Evolutionary conservation across 2,797 vertebrate species (phyloP), one percentile per base, ranked within the genome.

Genomic region (Pachyuromys duprasi): DNA sequence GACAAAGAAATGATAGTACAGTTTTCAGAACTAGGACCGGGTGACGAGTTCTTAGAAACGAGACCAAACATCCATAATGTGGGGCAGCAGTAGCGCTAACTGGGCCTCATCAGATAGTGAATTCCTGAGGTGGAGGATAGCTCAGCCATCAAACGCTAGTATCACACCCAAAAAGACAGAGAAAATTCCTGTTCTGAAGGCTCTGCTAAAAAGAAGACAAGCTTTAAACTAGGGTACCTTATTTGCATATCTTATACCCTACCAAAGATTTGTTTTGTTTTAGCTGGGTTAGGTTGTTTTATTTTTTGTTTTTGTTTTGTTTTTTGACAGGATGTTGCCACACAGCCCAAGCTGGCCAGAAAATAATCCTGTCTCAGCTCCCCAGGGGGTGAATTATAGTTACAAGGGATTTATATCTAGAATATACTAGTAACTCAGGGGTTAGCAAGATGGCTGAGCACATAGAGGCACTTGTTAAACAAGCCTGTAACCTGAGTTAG

Each of bases 161-260:
- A 49, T 49, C 9, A 49, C 49, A 49, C 8, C 49, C 9, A 5
- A 39, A 80, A 26, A 60, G 79, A 60, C 79, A 60, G 45, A 57
- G 90, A 70, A 87, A 90, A 87, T 33, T 86, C 26, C 60, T 80
- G 18, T 60, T 86, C 74, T 84, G 65, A 84, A 63, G 63, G n/a
- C 8, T 36, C n/a, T 91, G 45, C 42, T 70, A 72, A 89, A 72
- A 78, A 80, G 45, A 83, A 83, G 53, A 57, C 15, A 74, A 74
- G 49, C 20, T 81, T 60, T 4, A 82, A 63, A 82, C 49, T 76
- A 49, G 39, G 17, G 87, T 42, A 70, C 62, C 82, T 53, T 70
- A 75, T 76, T 76, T 88, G 45, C 17, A 86, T 49, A 95, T 57
- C 49, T 81, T 22, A 74, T 74, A 74, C 28, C 24, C 11, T 74